phyloP scores from a whole-genome alignment of 2,888 invertebrate genomes.

The Xestobium rufovillosum region DNA sequence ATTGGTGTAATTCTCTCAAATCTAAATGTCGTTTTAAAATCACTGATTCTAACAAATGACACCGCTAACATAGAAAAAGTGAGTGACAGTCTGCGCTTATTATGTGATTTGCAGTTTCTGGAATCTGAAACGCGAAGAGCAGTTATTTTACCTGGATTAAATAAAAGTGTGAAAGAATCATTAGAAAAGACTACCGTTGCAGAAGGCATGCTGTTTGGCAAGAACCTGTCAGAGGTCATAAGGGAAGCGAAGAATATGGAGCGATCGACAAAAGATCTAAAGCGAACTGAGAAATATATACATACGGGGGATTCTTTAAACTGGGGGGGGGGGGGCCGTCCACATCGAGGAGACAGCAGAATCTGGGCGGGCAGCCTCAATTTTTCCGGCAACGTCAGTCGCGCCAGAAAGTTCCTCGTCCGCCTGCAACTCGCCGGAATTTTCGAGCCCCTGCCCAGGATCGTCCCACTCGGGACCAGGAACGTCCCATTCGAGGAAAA shows the following conservation, averaged over 20 bases:
- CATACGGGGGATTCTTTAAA: no score
- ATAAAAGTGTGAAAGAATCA: conserved; percentile 1
- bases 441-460: neutral
- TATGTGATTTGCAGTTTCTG: conserved; percentile 1
- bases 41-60: neutral
- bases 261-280: no score
- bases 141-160: neutral
- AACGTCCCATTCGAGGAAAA: neutral
- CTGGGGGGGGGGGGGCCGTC: no score
- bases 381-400: conserved; percentile 1
- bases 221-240: neutral
- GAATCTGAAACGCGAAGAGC: conserved; percentile 3
- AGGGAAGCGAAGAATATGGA: no score
- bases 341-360: no score
- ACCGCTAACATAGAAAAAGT: neutral
- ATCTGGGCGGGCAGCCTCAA: conserved; percentile 2
- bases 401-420: neutral
- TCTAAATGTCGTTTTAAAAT: conserved; percentile 2
- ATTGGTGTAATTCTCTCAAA: neutral
- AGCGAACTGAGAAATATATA: no score
- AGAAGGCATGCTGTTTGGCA: no score
- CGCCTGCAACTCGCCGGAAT: neutral
- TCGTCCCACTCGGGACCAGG: neutral
- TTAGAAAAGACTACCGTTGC: conserved; percentile 4
- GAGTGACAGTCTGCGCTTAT: neutral